phyloP scores from a whole-genome alignment of 2,888 invertebrate genomes.

The Andrena flavipes region DNA sequence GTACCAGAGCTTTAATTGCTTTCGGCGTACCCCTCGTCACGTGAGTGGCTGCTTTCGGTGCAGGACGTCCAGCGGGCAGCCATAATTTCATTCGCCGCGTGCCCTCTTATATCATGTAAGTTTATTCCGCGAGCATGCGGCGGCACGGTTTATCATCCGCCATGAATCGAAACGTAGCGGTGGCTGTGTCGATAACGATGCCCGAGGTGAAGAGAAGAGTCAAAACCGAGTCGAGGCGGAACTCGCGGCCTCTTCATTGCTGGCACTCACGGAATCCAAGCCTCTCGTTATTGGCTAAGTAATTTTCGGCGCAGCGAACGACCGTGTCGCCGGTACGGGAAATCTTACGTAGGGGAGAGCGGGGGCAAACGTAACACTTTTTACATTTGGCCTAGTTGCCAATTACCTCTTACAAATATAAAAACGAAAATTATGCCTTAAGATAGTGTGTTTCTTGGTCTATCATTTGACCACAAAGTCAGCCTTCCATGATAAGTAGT shows the following conservation, averaged over 20 bases:
- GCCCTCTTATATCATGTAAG: constrained; percentile 68
- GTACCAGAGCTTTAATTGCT: constrained; percentile 63
- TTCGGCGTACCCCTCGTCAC: constrained; percentile 59
- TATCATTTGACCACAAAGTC: no score
- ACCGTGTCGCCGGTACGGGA: not conserved
- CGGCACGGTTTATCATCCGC: constrained; percentile 67
- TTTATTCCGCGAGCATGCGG: constrained; percentile 69
- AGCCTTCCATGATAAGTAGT: no score
- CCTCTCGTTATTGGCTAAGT: not conserved
- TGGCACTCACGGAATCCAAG: constrained; percentile 44
- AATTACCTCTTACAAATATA: no score
- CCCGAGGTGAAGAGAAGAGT: constrained; percentile 70
- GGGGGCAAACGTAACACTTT: no score
- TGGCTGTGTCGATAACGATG: constrained; percentile 69
- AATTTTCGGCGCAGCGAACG: not conserved
- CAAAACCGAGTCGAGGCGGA: constrained; percentile 53
- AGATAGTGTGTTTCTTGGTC: no score
- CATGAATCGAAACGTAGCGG: constrained; percentile 42
- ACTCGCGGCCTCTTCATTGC: constrained; percentile 53
- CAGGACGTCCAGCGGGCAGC: constrained; percentile 47
- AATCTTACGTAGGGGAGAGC: no score
- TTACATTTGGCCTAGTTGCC: no score
- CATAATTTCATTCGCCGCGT: constrained; percentile 62
- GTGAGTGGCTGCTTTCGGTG: constrained; percentile 57
- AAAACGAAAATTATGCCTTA: no score